phyloP scores from a whole-genome alignment of 2,888 invertebrate genomes.

The Drosophila ezoana region DNA sequence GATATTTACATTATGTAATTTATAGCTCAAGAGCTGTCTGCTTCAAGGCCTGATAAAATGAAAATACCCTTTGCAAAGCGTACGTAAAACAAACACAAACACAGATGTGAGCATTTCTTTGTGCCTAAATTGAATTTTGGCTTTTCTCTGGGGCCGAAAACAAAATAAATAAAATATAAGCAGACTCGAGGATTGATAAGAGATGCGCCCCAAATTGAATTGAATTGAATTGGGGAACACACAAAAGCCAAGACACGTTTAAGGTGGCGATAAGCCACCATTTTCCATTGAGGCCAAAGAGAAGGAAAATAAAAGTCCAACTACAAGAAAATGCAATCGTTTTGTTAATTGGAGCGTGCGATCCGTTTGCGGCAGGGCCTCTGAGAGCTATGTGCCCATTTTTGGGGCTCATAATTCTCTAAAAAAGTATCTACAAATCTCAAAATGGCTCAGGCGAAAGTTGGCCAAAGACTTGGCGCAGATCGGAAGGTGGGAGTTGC shows the following conservation, averaged over 20 bases:
- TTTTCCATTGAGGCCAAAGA: conserved; percentile 19
- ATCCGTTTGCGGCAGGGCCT: conserved; percentile 42
- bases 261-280: conserved; percentile 51
- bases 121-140: conserved; percentile 8
- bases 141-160: not conserved
- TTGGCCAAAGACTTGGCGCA: conserved; percentile 32
- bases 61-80: conserved; percentile 1
- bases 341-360: conserved; percentile 72
- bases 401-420: conserved; percentile 33
- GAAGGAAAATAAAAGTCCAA: not conserved
- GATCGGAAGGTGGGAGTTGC: not conserved
- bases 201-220: conserved; percentile 44
- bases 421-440: conserved; percentile 12
- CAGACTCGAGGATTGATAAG: conserved; percentile 20
- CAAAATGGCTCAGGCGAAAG: conserved; percentile 62
- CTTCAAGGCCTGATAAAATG: not conserved
- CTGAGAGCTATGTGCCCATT: conserved; percentile 22
- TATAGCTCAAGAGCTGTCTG: not conserved
- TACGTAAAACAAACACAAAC: conserved; percentile 4
- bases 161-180: conserved; percentile 25
- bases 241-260: conserved; percentile 24
- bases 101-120: not conserved
- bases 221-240: conserved; percentile 28
- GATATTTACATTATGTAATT: not conserved
- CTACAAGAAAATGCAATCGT: conserved; percentile 29